These are phyloP conservation scores for Cyclophora punctaria DNA, from an alignment of 2,888 invertebrate species.

Conservation along the genomic window DNA sequence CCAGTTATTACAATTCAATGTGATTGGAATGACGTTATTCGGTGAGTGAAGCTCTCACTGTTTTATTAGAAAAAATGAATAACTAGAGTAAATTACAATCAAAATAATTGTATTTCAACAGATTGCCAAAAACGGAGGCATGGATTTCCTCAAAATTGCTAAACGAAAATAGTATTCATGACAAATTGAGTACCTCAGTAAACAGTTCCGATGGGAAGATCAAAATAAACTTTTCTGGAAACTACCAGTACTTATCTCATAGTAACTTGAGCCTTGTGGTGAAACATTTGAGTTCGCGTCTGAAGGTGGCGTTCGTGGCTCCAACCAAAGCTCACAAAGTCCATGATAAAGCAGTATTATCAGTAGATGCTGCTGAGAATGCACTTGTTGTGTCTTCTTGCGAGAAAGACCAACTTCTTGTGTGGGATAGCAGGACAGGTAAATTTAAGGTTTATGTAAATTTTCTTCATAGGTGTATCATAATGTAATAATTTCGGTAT, in stretches of 20 bases:
- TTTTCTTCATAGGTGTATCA: too few species aligned
- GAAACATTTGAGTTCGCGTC: conserved; percentile 53
- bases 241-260: conserved; percentile 57
- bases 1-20: conserved; percentile 68
- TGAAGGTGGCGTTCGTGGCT: conserved; percentile 67
- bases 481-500: too few species aligned
- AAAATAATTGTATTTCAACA: conserved; percentile 22
- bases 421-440: conserved; percentile 80
- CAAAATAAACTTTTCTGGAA: conserved; percentile 51
- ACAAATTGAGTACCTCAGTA: conserved; percentile 47
- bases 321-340: conserved; percentile 64
- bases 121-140: conserved; percentile 57
- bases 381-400: conserved; percentile 78
- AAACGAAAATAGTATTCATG: conserved; percentile 54
- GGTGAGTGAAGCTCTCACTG: conserved; percentile 27
- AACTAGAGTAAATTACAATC: too few species aligned
- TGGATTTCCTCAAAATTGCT: conserved; percentile 70
- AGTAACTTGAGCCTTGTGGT: conserved; percentile 56
- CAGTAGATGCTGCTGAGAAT: conserved; percentile 71
- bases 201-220: conserved; percentile 52
- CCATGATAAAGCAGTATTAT: conserved; percentile 67
- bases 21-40: conserved; percentile 72
- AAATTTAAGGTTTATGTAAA: conserved; percentile 21
- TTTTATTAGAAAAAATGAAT: too few species aligned
- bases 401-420: conserved; percentile 71